Conservation (phyloP, 2,888 invertebrate species). For the Poecilobothrus nobilitatus region DNA sequence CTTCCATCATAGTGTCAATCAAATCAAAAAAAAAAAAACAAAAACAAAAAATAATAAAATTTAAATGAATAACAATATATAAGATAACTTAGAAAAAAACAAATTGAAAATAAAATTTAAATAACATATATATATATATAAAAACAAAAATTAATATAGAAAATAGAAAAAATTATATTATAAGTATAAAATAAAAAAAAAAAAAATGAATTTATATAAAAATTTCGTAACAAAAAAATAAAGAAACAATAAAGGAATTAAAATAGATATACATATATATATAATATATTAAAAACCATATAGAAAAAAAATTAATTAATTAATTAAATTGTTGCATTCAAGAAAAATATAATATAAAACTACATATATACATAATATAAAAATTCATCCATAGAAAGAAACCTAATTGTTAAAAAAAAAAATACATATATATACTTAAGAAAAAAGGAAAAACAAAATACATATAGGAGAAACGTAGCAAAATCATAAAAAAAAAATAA, state of each 20-base stretch:
- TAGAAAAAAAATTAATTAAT: too few species aligned
- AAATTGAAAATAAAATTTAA: not conserved
- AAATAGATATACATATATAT: too few species aligned
- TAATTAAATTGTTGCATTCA: too few species aligned
- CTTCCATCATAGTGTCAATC: constrained; percentile 46
- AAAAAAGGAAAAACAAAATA: not conserved
- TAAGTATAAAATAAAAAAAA: not conserved
- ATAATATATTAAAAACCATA: too few species aligned
- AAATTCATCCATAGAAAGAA: too few species aligned
- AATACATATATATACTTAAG: not conserved
- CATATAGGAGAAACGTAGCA: too few species aligned
- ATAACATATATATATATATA: not conserved
- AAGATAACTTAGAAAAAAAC: not conserved
- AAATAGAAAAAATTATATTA: not conserved
- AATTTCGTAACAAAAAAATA: too few species aligned
- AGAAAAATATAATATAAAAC: too few species aligned
- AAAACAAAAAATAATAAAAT: not conserved
- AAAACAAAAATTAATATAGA: not conserved
- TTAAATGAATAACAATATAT: not conserved
- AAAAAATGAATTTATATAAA: not conserved
- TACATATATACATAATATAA: too few species aligned
- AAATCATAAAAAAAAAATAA: not conserved
- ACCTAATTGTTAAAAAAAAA: not conserved
- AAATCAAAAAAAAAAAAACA: constrained; percentile 18
- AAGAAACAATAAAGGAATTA: too few species aligned